These are phyloP conservation scores for Amia ocellicauda DNA, from an alignment of 2,113 vertebrate species.

Conservation along the genomic window DNA sequence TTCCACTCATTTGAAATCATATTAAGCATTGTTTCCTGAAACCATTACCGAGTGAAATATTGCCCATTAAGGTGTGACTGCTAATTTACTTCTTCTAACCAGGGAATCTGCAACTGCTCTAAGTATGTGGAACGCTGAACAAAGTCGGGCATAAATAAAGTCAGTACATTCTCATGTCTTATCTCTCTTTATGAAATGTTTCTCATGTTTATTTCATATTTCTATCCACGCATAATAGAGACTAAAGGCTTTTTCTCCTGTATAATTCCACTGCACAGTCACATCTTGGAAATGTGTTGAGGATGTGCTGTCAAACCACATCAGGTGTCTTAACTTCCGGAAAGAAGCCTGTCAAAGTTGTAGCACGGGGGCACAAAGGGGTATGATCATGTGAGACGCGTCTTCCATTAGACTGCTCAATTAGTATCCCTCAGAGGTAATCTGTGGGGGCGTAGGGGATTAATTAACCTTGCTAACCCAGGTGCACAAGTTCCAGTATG, in stretches of 20 bases:
- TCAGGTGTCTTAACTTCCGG: constrained; percentile 46
- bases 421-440: constrained; percentile 63
- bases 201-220: too few relatives aligned
- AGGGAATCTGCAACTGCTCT: constrained; percentile 31
- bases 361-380: constrained; percentile 23
- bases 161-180: too few relatives aligned
- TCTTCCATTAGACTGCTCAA: constrained; percentile 62
- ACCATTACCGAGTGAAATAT: constrained; percentile 22
- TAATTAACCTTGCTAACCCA: constrained; percentile 66
- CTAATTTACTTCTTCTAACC: constrained; percentile 43
- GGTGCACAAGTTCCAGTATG: constrained; percentile 37
- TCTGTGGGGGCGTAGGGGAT: constrained; percentile 54
- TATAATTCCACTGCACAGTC: too few relatives aligned
- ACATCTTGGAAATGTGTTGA: too few relatives aligned
- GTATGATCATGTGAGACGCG: constrained; percentile 33
- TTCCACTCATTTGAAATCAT: constrained; percentile 1
- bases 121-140: constrained; percentile 2
- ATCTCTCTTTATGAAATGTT: too few relatives aligned
- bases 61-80: constrained; percentile 27
- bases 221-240: too few relatives aligned
- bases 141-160: too few relatives aligned
- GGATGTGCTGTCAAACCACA: too few relatives aligned
- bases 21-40: constrained; percentile 1
- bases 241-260: too few relatives aligned
- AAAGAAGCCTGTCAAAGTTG: constrained; percentile 39